Percentiles rank a stretch among this genome's conserved stretches.
Conservation (phyloP, 2,888 invertebrate genomes). For the Stenodema calcarata region DNA sequence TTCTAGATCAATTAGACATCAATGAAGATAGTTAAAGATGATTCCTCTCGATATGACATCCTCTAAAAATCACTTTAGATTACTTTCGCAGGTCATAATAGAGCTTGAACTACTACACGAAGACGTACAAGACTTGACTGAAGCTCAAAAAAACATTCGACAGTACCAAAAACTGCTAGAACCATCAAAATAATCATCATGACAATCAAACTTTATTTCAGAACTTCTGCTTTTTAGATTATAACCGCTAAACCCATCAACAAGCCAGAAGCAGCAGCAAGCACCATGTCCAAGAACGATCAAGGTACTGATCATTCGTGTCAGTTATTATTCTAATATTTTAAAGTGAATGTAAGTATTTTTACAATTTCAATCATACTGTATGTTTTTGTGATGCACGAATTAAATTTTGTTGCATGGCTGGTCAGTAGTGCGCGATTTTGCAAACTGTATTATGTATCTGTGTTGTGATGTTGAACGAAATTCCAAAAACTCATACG, state of each 20-base stretch:
- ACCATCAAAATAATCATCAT: not conserved
- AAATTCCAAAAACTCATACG: not conserved
- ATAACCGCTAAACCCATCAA: constrained; percentile 49
- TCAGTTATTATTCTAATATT: not conserved
- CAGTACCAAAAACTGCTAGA: not conserved
- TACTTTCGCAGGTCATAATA: not conserved
- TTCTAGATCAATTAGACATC: too few species aligned
- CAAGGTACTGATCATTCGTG: constrained; percentile 51
- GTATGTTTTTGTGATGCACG: not conserved
- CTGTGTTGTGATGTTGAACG: too few species aligned
- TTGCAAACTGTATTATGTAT: not conserved
- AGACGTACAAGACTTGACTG: not conserved
- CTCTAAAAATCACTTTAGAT: too few species aligned
- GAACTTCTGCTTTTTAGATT: constrained; percentile 41
- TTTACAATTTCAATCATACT: not conserved
- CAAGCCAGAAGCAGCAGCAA: constrained; percentile 55
- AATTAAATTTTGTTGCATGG: constrained; percentile 21
- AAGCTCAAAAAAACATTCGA: not conserved
- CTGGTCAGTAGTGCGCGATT: constrained; percentile 37
- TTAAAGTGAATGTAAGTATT: constrained; percentile 19
- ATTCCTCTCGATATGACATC: too few species aligned
- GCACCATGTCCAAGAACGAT: constrained; percentile 55
- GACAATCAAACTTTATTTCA: not conserved
- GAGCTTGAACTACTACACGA: not conserved
- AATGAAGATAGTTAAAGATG: too few species aligned